A percentile compares a stretch with the other conserved stretches of the same genome.
Evolutionary conservation across 2,797 vertebrate genomes (phyloP).

Genomic region (Simalia tracyae): DNA sequence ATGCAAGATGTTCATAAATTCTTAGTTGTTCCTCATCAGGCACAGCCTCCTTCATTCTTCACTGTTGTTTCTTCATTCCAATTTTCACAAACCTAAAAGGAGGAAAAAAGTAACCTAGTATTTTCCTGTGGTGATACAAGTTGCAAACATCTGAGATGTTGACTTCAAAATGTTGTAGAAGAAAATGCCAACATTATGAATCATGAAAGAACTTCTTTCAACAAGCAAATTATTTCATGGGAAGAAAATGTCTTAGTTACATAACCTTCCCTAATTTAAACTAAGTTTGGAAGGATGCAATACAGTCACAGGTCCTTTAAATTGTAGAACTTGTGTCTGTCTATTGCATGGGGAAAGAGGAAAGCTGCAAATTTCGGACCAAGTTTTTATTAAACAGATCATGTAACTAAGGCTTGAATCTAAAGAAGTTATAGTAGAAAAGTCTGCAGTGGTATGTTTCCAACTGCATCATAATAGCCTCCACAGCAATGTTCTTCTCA

Average conservation of each 20-base stretch:
- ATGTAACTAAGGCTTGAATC: background rate
- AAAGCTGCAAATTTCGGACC: background rate
- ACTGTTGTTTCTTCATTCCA: constrained; percentile 11
- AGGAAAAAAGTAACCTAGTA: background rate
- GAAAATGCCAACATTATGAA: constrained; percentile 17
- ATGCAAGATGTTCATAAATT: constrained; percentile 1
- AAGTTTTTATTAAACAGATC: constrained; percentile 12
- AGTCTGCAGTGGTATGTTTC: background rate
- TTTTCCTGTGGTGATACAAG: constrained; percentile 22
- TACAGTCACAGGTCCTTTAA: background rate
- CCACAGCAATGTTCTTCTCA: background rate
- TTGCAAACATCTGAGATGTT: constrained; percentile 30
- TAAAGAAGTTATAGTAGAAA: background rate
- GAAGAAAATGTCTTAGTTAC: background rate
- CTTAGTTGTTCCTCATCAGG: background rate
- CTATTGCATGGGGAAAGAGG: background rate
- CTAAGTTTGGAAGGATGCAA: background rate
- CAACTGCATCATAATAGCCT: background rate
- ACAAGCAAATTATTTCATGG: background rate
- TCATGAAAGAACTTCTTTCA: constrained; percentile 31
- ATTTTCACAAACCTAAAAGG: constrained; percentile 13
- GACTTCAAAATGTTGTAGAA: constrained; percentile 30
- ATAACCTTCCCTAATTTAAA: constrained; percentile 9
- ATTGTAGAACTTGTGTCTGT: background rate
- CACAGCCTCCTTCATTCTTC: constrained; percentile 18